Percentiles rank a stretch among this genome's conserved stretches.
These are phyloP conservation scores for Silvanus unidentatus DNA, from an alignment of 2,888 invertebrate species.

Conservation along the genomic window DNA sequence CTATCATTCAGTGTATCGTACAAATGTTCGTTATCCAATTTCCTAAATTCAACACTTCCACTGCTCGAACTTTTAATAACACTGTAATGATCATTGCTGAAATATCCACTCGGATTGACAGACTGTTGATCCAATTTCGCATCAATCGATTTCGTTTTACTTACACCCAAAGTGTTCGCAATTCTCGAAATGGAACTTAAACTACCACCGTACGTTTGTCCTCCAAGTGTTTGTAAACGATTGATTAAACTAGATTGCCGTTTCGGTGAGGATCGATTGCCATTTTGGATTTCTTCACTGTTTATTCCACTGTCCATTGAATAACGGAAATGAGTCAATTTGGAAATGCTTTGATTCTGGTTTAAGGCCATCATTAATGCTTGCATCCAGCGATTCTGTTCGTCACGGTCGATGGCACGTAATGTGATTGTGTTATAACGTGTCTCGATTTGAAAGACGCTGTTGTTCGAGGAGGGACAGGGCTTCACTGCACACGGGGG, in stretches of 20 bases:
- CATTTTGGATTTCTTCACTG: constrained; percentile 20
- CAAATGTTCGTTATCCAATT: constrained; percentile 13
- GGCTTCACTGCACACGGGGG: constrained; percentile 46
- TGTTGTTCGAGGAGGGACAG: constrained; percentile 29
- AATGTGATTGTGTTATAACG: constrained; percentile 45
- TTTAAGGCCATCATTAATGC: constrained; percentile 47
- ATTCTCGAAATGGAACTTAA: constrained; percentile 8
- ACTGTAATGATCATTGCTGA: neutral
- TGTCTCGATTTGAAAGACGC: constrained; percentile 46
- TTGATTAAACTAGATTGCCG: constrained; percentile 26
- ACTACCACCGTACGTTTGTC: constrained; percentile 35
- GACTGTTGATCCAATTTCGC: neutral
- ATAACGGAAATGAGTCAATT: constrained; percentile 43
- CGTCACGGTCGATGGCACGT: constrained; percentile 45
- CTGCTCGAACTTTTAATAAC: neutral
- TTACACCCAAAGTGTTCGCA: neutral
- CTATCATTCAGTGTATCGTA: constrained; percentile 24
- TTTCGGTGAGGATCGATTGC: constrained; percentile 17
- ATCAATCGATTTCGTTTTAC: constrained; percentile 13
- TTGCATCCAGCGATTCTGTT: constrained; percentile 51
- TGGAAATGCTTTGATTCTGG: constrained; percentile 30
- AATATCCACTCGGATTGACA: neutral
- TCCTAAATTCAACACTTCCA: constrained; percentile 3
- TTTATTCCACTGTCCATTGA: constrained; percentile 36
- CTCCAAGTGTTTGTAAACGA: constrained; percentile 36